Conservation (phyloP, 2,888 invertebrate genomes). For the Cheilosia urbana region DNA sequence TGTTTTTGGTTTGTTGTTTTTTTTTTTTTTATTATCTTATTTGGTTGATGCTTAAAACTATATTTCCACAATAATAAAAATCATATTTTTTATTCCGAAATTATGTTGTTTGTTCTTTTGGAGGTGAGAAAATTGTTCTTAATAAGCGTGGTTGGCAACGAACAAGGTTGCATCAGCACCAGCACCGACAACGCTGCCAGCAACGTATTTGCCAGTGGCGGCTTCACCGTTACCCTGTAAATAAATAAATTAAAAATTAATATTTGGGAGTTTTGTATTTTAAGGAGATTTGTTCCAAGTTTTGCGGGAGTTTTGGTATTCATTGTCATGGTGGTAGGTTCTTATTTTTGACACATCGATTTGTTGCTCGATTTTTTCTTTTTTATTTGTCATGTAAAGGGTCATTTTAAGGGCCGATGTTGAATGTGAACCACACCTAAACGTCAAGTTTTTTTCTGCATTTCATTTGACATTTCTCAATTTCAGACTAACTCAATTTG, state of each 20-base stretch:
- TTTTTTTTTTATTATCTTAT: constrained; percentile 50
- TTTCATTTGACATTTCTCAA: too few relatives aligned
- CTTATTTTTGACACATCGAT: background rate
- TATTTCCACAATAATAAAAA: constrained; percentile 72
- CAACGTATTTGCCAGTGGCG: constrained; percentile 94
- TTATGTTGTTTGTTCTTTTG: constrained; percentile 11
- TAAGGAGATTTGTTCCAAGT: background rate
- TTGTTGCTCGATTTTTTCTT: too few relatives aligned
- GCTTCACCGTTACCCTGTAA: constrained; percentile 95
- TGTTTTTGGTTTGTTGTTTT: constrained; percentile 44
- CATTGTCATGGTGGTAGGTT: constrained; percentile 32
- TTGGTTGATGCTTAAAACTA: constrained; percentile 70
- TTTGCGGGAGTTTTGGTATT: background rate
- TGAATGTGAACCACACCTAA: too few relatives aligned
- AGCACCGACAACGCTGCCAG: constrained; percentile 93
- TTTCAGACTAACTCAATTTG: too few relatives aligned
- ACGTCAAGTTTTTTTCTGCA: too few relatives aligned
- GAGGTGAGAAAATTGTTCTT: constrained; percentile 81
- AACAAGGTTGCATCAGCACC: constrained; percentile 95
- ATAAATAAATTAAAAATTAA: background rate
- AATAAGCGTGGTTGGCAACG: constrained; percentile 98
- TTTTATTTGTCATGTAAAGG: too few relatives aligned
- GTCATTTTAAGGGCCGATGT: too few relatives aligned
- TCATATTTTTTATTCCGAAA: constrained; percentile 52
- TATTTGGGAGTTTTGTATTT: background rate